Evolutionary conservation across 2,797 vertebrate species (phyloP), one percentile per base, ranked within the genome.

Genomic region (Catostomus latipinnis): DNA sequence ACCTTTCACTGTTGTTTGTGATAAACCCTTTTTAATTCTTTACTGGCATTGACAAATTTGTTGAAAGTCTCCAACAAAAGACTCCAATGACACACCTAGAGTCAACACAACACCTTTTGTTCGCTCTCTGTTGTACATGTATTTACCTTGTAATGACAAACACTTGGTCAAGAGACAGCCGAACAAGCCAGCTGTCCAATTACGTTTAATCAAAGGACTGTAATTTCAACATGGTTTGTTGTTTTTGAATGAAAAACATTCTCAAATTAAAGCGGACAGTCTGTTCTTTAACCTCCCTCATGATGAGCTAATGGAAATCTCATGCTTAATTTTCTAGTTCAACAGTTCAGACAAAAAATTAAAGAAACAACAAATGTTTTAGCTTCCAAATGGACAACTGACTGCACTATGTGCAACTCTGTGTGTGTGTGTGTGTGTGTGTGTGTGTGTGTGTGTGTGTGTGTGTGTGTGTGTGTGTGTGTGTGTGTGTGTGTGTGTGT

Each of bases 81-180:
- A 22, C 48, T 50, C 6, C 66, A 14, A 10, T n/a, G 53, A 67
- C 78, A 78, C 68, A 67, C 45, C 70, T 66, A 56, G 6, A 73
- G 14, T 58, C 61, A 70, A 57, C 78, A 66, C 61, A 49, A 12
- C 56, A 57, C 18, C 61, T 80, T 73, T 80, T 80, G 70, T 80
- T 49, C 56, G 16, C 50, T 46, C 18, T 78, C 60, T 46, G 56
- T 65, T 66, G 78, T 67, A 46, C 52, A 1, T 13, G 62, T 45
- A 16, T 70, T 58, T 13, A 43, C 22, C 4, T 43, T 49, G 7
- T 49, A 60, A 66, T 73, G 78, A 80, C 70, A 9, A 52, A 73
- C 70, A 80, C 78, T 70, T 80, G 78, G 53, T 58, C 53, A 49
- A 46, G 61, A 73, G 18, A 73, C 78, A 73, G 78, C 76, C 70